Base-by-base conservation (phyloP, 1,140 invertebrate species). In the Ylistrum balloti region DNA sequence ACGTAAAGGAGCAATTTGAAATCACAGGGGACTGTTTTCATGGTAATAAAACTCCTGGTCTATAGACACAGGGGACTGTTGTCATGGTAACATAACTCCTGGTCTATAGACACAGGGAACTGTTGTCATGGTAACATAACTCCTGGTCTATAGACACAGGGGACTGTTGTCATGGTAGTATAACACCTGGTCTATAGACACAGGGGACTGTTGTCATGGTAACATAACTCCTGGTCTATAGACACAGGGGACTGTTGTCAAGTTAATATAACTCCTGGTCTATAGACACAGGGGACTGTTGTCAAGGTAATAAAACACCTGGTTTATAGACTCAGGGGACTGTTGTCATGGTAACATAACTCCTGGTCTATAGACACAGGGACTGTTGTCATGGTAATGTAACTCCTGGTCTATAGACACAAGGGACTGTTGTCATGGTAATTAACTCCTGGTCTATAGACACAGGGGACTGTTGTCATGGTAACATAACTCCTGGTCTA, bases 71-170 rank as follows among this genome's bases (percentile, higher is more conserved):
- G 35, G 35, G 5, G 35, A 38, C 35, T 74, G 56, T 74, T 74
- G n/a, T 28, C 56, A 74, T 74, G n/a, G 56, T 74, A n/a, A 74
- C 28, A 74, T 28, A 74, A n/a, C 56, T 74, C n/a, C 17, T 74
- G 56, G 56, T 74, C n/a, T 74, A 5, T 74, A 74, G 56, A 74
- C 56, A 74, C 22, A 74, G 56, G 56, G 56, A n/a, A 74, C 56
- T 74, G 56, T 74, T 74, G n/a, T 28, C 56, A 74, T 74, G 11
- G 56, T 74, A 17, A 74, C 28, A n/a, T 28, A 74, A n/a, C 56
- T 74, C 15, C 22, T 74, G n/a, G 56, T 74, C 56, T 74, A 74
- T 74, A 74, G 13, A 56, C 45, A 56, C 45, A 56, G 45, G 45
- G 45, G 45, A 56, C 45, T 56, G 45, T 74, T 56, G 17, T 20